A percentile compares a stretch with the other conserved stretches of the same genome.
Conservation (phyloP, 2,797 vertebrate species). For the Chelmon rostratus region DNA sequence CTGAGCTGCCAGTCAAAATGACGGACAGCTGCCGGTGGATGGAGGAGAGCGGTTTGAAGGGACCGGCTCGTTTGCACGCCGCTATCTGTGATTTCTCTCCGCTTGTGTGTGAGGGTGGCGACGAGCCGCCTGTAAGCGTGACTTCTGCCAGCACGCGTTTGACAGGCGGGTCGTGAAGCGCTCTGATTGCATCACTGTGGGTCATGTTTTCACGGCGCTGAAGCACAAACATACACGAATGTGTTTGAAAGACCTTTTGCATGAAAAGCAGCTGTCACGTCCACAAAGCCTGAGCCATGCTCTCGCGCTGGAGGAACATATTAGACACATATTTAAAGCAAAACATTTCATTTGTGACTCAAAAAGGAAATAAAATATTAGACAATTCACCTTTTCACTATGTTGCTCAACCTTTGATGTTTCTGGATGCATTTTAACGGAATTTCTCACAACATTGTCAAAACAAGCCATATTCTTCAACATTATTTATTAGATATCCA, state of each 20-base stretch:
- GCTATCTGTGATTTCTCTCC: conserved; percentile 36
- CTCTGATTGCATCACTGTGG: conserved; percentile 39
- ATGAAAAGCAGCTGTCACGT: not conserved
- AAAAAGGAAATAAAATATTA: not conserved
- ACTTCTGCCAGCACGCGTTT: conserved; percentile 17
- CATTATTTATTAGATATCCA: not conserved
- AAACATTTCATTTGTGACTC: not conserved
- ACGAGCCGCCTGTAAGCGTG: conserved; percentile 1
- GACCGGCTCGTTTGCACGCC: conserved; percentile 41
- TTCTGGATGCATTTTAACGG: not conserved
- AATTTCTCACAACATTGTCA: not conserved
- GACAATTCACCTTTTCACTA: no score
- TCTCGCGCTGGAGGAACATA: not conserved
- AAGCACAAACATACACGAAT: not conserved
- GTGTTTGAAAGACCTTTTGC: not conserved
- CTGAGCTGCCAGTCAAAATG: conserved; percentile 79
- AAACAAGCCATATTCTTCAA: not conserved
- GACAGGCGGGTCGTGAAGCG: conserved; percentile 21
- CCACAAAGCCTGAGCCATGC: not conserved
- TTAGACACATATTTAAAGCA: not conserved
- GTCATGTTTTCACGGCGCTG: not conserved
- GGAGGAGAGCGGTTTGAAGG: conserved; percentile 59
- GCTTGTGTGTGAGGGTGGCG: conserved; percentile 39
- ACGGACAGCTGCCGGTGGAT: conserved; percentile 67
- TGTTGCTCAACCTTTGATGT: no score